These are phyloP conservation scores for Philotrypesis tridentata DNA, from an alignment of 1,140 invertebrate genomes.

Conservation along the genomic window DNA sequence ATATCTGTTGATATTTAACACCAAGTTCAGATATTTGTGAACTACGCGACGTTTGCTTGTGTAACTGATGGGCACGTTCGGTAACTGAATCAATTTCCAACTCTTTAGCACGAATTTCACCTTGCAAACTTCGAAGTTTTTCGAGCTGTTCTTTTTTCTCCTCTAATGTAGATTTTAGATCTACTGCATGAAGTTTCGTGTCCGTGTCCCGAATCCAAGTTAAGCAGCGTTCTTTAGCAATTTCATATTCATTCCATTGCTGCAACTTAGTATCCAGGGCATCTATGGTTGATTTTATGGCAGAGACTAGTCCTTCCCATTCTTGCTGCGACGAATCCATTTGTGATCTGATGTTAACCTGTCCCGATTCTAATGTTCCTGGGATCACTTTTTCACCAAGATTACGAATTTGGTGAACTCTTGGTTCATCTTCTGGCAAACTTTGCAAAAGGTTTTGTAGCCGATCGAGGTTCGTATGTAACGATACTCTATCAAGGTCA, in stretches of 20 bases:
- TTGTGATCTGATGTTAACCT: constrained; percentile 88
- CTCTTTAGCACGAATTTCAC: constrained; percentile 92
- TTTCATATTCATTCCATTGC: constrained; percentile 94
- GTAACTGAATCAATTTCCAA: constrained; percentile 94
- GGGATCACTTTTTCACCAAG: constrained; percentile 93
- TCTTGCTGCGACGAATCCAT: constrained; percentile 91
- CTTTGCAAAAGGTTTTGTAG: constrained; percentile 82
- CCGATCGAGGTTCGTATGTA: constrained; percentile 94
- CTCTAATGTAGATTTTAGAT: constrained; percentile 86
- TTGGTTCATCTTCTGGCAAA: constrained; percentile 89
- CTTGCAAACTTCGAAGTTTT: constrained; percentile 85
- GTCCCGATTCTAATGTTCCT: constrained; percentile 88
- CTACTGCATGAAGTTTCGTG: constrained; percentile 89
- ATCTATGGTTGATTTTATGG: constrained; percentile 85
- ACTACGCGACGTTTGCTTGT: constrained; percentile 80
- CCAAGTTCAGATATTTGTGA: constrained; percentile 90
- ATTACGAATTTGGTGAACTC: constrained; percentile 85
- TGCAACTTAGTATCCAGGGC: constrained; percentile 86
- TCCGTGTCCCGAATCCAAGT: constrained; percentile 93
- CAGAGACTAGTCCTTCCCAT: constrained; percentile 88
- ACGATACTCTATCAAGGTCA: constrained; percentile 89
- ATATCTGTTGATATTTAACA: constrained; percentile 92
- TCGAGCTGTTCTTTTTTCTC: constrained; percentile 92
- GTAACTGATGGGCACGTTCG: constrained; percentile 89
- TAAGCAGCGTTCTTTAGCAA: constrained; percentile 87